Percentiles rank a stretch among this genome's conserved stretches.
Evolutionary conservation across 2,113 vertebrate genomes (phyloP).

Genomic region (Onychostoma macrolepis): DNA sequence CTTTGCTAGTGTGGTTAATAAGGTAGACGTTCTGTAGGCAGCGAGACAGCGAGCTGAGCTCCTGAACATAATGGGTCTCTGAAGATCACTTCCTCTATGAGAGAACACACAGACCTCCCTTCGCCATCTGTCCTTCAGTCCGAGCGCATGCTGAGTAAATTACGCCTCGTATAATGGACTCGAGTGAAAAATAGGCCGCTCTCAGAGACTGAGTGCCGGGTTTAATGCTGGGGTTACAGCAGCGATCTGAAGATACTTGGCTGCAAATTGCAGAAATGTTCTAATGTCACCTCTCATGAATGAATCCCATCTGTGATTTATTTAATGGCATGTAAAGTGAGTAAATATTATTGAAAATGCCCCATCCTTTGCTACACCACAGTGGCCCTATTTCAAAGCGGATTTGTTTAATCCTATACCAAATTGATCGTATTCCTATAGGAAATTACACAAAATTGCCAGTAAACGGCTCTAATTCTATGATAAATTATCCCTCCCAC

Average conservation of each 20-base stretch:
- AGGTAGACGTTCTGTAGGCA: slow-evolving; percentile 41
- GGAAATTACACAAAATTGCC: slow-evolving; percentile 54
- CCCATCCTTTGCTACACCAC: slow-evolving; percentile 31
- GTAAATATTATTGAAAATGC: slow-evolving; percentile 60
- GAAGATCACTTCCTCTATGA: slow-evolving; percentile 43
- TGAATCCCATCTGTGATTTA: slow-evolving; percentile 51
- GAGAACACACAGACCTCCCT: slow-evolving; percentile 33
- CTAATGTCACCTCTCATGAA: slow-evolving; percentile 48
- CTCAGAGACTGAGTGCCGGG: slow-evolving; percentile 22
- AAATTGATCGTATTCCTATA: slow-evolving; percentile 53
- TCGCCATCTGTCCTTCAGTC: slow-evolving; percentile 42
- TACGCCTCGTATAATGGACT: slow-evolving; percentile 45
- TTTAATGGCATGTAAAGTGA: slow-evolving; percentile 53
- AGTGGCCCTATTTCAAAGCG: slow-evolving; percentile 33
- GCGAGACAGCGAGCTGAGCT: slow-evolving; percentile 40
- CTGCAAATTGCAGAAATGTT: slow-evolving; percentile 46
- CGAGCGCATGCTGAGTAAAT: slow-evolving; percentile 51
- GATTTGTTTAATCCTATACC: slow-evolving; percentile 53
- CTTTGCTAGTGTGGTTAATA: slow-evolving; percentile 56
- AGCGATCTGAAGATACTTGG: slow-evolving; percentile 40
- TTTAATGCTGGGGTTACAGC: slow-evolving; percentile 46
- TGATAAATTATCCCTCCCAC: slow-evolving; percentile 53
- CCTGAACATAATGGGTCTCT: slow-evolving; percentile 48
- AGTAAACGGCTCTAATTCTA: slow-evolving; percentile 58
- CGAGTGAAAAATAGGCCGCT: slow-evolving; percentile 40